Percentiles rank a stretch among this genome's conserved stretches.
Conservation (phyloP, 2,797 vertebrate species). For the Cynodonichthys magdalenae region DNA sequence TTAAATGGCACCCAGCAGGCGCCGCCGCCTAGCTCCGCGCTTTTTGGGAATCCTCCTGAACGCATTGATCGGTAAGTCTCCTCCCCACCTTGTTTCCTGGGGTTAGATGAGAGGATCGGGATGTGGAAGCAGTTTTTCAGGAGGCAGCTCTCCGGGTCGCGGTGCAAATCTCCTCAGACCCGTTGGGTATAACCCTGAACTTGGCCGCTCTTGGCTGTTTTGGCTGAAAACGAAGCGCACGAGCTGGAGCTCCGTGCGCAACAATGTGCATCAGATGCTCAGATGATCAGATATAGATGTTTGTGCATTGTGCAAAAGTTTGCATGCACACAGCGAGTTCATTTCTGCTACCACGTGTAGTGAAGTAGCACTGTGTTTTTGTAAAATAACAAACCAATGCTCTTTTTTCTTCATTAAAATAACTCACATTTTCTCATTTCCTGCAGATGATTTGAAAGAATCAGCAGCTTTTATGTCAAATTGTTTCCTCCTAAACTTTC, state of each 20-base stretch:
- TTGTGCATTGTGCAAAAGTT: conserved; percentile 11
- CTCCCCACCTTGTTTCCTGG: conserved; percentile 1
- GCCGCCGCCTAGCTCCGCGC: conserved; percentile 69
- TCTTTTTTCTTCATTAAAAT: neutral
- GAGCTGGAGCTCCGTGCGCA: conserved; percentile 3
- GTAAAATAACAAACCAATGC: neutral
- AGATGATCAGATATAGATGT: too few relatives aligned
- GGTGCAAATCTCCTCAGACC: conserved; percentile 19
- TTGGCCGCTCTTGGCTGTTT: conserved; percentile 51
- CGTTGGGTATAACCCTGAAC: conserved; percentile 58
- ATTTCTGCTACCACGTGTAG: conserved; percentile 36
- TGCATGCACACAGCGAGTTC: neutral
- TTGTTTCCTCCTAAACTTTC: neutral
- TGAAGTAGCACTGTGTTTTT: conserved; percentile 9
- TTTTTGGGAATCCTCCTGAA: conserved; percentile 78
- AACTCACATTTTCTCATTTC: neutral
- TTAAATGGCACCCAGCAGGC: conserved; percentile 82
- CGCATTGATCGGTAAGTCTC: conserved; percentile 81
- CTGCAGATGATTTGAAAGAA: neutral
- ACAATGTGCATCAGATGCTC: neutral
- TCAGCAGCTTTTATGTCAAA: neutral
- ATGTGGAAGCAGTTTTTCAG: conserved; percentile 2
- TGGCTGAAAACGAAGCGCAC: conserved; percentile 8
- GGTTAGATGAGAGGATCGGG: neutral
- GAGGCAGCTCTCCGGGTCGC: conserved; percentile 18